Conservation (phyloP, 2,797 vertebrate genomes). For the Poeciliopsis paucimaculata region DNA sequence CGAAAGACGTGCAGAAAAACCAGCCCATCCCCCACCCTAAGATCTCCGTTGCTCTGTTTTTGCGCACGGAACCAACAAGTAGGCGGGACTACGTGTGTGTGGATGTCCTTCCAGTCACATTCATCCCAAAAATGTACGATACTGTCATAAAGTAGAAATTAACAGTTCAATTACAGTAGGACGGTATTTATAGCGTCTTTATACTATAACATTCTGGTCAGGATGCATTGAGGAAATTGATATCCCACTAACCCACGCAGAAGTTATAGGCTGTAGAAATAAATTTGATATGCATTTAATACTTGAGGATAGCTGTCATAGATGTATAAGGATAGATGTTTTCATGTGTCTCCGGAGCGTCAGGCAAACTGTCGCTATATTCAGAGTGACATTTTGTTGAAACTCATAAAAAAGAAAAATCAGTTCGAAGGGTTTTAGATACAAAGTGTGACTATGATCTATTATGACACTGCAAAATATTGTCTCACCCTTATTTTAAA, state of each 20-base stretch:
- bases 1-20: conserved; percentile 38
- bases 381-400: neutral
- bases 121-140: conserved; percentile 35
- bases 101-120: conserved; percentile 64
- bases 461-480: neutral
- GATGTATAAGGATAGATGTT: neutral
- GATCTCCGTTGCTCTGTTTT: conserved; percentile 58
- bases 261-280: rapidly evolving
- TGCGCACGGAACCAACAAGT: conserved; percentile 79
- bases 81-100: conserved; percentile 66
- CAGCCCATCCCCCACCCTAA: conserved; percentile 80
- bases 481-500: neutral
- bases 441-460: neutral
- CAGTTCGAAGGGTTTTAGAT: neutral
- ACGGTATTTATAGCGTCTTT: neutral
- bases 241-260: rapidly evolving
- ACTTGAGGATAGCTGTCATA: neutral
- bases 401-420: neutral
- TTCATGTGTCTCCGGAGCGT: neutral
- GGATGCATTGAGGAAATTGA: rapidly evolving
- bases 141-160: neutral
- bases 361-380: neutral
- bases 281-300: neutral
- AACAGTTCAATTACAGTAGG: neutral
- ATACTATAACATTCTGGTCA: rapidly evolving